These are phyloP conservation scores for Alloscopus bannaensis DNA, from an alignment of 2,888 invertebrate species.

Conservation along the genomic window DNA sequence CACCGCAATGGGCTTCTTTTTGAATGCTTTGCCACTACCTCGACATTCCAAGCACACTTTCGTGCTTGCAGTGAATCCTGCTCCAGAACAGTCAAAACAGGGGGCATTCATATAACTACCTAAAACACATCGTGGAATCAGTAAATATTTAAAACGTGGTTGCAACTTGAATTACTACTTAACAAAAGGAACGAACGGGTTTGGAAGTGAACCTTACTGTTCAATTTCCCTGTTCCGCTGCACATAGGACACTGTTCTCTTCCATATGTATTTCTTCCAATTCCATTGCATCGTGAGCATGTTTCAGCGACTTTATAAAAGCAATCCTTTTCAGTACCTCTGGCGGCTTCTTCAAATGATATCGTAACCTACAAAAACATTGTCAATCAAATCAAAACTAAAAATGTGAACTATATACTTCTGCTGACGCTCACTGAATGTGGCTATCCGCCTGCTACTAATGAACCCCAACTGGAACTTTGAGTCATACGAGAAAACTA, in stretches of 20 bases:
- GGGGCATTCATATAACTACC: slow-evolving; percentile 23
- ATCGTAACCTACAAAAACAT: slow-evolving; percentile 89
- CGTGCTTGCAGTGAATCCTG: slow-evolving; percentile 81
- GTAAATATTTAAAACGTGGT: too few species aligned
- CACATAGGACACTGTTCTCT: slow-evolving; percentile 92
- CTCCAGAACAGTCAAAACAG: slow-evolving; percentile 46
- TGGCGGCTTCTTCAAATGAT: slow-evolving; percentile 94
- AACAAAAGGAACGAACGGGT: too few species aligned
- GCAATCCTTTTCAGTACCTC: slow-evolving; percentile 96
- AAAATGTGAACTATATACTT: too few species aligned
- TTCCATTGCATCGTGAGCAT: slow-evolving; percentile 91
- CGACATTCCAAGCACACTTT: slow-evolving; percentile 94
- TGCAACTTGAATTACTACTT: too few species aligned
- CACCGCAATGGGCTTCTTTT: slow-evolving; percentile 91
- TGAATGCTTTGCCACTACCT: slow-evolving; percentile 93
- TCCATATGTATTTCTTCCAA: slow-evolving; percentile 91
- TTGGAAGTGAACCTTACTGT: slow-evolving; percentile 20
- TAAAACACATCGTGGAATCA: too few species aligned
- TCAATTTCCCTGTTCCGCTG: slow-evolving; percentile 87
- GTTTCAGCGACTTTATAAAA: slow-evolving; percentile 93
- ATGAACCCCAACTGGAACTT: too few species aligned
- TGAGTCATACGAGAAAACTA: too few species aligned
- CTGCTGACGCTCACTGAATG: too few species aligned
- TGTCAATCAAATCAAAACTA: too few species aligned
- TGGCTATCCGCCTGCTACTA: too few species aligned